phyloP scores from a whole-genome alignment of 2,113 vertebrate species.

The Poeciliopsis prolifica region DNA sequence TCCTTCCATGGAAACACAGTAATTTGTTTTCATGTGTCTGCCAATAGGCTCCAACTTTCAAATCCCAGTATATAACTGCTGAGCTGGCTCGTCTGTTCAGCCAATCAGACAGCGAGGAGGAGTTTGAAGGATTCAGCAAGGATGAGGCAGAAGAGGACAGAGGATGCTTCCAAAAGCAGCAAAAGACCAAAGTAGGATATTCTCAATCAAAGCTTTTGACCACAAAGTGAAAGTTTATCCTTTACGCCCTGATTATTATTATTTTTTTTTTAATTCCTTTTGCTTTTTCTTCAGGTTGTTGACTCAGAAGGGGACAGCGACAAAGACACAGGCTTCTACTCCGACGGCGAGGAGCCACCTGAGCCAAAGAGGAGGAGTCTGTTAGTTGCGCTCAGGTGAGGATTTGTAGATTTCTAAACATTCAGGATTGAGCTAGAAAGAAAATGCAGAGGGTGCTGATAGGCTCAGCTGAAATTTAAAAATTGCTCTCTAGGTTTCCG shows the following conservation, averaged over 20 bases:
- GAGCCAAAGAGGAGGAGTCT: slow-evolving; percentile 81
- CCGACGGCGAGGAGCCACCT: slow-evolving; percentile 72
- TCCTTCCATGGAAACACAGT: neutral
- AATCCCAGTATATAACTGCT: slow-evolving; percentile 83
- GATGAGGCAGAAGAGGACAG: slow-evolving; percentile 62
- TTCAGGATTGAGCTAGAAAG: neutral
- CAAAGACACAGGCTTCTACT: slow-evolving; percentile 67
- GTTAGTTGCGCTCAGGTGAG: slow-evolving; percentile 87
- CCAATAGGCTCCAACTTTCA: slow-evolving; percentile 78
- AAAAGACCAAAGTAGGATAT: slow-evolving; percentile 63
- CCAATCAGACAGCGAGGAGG: slow-evolving; percentile 90
- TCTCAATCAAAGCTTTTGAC: neutral
- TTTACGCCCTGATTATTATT: neutral
- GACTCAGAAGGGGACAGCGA: slow-evolving; percentile 77
- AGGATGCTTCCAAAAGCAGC: slow-evolving; percentile 48
- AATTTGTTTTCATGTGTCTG: slow-evolving; percentile 6
- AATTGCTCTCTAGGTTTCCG: slow-evolving; percentile 81
- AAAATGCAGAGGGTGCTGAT: neutral
- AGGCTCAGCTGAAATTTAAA: neutral
- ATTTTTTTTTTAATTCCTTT: neutral
- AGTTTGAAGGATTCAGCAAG: slow-evolving; percentile 87
- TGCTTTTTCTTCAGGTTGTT: slow-evolving; percentile 56
- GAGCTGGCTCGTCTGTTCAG: slow-evolving; percentile 88
- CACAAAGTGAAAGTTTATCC: neutral
- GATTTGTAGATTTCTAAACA: neutral